Base-by-base conservation (phyloP, 64 coral and sea anemone species). In the Cladopsammia gracilis region DNA sequence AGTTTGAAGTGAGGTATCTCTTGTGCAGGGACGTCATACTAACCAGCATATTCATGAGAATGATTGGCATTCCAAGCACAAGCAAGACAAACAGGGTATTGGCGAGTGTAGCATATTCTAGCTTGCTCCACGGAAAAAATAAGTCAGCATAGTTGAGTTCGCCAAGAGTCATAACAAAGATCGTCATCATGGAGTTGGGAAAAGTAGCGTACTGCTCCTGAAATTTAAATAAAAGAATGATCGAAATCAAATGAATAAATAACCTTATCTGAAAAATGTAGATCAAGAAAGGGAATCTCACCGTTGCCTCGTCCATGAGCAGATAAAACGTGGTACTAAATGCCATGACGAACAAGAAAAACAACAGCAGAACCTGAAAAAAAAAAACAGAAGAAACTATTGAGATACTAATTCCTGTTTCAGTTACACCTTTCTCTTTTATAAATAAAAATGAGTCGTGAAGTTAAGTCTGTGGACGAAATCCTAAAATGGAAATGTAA, bases 41-140 rank as follows among this genome's bases (percentile, higher is more conserved):
- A 22, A 93, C 91, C 91, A 96, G 51, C 95, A 96, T 96, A 71
- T 96, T 96, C 95, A 96, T 96, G 23, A 96, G 64, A 78, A 96
- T 96, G 54, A 96, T 96, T 20, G 95, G 95, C 95, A 96, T 96
- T 47, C 95, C 91, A 7, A 96, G 74, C 45, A 88, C 92, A 46
- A 96, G 93, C 42, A 96, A n/a, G 6, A 96, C 16, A 47, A 96
- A 96, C 54, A 96, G 47, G 24, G 93, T 90, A 7, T 96, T 96
- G 20, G 77, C 87, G 14, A 93, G 89, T 3, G 91, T 90, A 6
- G 91, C 66, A 25, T 96, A 92, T 57, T 83, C 79, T 52, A 96
- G 90, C 4, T 69, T 90, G 16, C 7, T 16, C 79, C 91, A 89
- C 4, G 82, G 87, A 64, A 96, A 93, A 74, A 96, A 96, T 6